Evolutionary conservation across 2,888 invertebrate species (phyloP), one percentile per base, ranked within the genome.

Genomic region (Baronia brevicornis): DNA sequence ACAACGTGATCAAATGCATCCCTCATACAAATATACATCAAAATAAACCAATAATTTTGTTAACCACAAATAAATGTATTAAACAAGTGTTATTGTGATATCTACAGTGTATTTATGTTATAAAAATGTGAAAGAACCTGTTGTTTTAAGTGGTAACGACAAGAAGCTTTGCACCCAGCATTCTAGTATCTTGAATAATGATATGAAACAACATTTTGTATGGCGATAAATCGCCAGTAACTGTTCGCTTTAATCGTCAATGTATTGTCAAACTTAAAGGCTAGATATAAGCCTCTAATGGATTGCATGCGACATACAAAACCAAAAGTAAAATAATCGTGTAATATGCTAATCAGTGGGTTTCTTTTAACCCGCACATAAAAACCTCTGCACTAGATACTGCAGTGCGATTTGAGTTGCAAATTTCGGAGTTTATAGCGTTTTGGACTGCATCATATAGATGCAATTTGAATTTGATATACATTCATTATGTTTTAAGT

Each of bases 381-480:
- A 80, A 80, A 84, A 82, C 69, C 77, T 74, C 84, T 80, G 84
- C 84, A 82, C 79, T 72, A 69, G 67, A 69, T 64, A 77, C 84
- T 82, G 84, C 84, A 84, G 74, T 84, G 80, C 75, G 75, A 80
- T 82, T 80, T 82, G 79, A 68, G 65, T 79, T 82, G 82, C 80
- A 75, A 80, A 78, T 82, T 79, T 64, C 58, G 41, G 54, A 39
- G 38, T 44, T 39, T 44, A 36, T 31, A 22, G 30, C 22, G 22
- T 27, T 31, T n/a, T 19, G 23, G 23, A 14, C 13, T 36, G 22
- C 12, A 22, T 14, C 10, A 36, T 23, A 31, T 7, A 36, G 18
- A 27, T 18, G 8, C 21, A 26, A 29, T 8, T 36, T 15, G 17
- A 11, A 21, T 9, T 26, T 7, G 14, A 10, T 22, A 12, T 4